Evolutionary conservation across 2,888 invertebrate species (phyloP).

Genomic region (Eilema caniola): DNA sequence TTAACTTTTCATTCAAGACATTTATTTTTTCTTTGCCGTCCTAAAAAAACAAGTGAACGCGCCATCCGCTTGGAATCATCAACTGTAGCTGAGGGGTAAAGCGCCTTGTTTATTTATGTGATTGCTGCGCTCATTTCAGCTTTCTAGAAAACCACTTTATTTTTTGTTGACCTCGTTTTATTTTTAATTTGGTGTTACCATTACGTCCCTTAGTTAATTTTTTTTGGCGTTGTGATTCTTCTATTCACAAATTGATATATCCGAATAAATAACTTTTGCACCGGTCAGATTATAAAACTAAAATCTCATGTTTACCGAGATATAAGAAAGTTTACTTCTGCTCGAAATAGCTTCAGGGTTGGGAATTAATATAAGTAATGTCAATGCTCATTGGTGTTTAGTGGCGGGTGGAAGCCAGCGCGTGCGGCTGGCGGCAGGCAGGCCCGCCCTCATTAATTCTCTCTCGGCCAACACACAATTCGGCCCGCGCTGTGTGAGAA

Average conservation of each 20-base stretch:
- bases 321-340: slow-evolving; percentile 33
- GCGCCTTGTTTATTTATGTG: slow-evolving; percentile 64
- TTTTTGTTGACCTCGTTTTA: slow-evolving; percentile 50
- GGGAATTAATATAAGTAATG: slow-evolving; percentile 46
- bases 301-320: background rate
- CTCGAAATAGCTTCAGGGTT: slow-evolving; percentile 32
- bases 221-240: background rate
- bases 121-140: slow-evolving; percentile 60
- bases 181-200: slow-evolving; percentile 44
- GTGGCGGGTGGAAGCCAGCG: slow-evolving; percentile 43
- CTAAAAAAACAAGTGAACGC: slow-evolving; percentile 60
- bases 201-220: slow-evolving; percentile 28
- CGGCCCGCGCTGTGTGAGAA: slow-evolving; percentile 67
- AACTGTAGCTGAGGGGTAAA: slow-evolving; percentile 53
- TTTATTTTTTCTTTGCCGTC: slow-evolving; percentile 55
- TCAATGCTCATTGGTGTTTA: slow-evolving; percentile 47
- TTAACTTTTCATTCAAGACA: slow-evolving; percentile 43
- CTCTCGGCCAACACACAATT: slow-evolving; percentile 62
- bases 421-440: slow-evolving; percentile 53
- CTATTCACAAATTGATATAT: background rate
- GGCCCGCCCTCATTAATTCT: slow-evolving; percentile 69
- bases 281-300: background rate
- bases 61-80: slow-evolving; percentile 59
- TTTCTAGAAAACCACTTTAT: slow-evolving; percentile 56
- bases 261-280: background rate